These are phyloP conservation scores for Naja naja DNA, from an alignment of 2,113 vertebrate species.

Conservation along the genomic window DNA sequence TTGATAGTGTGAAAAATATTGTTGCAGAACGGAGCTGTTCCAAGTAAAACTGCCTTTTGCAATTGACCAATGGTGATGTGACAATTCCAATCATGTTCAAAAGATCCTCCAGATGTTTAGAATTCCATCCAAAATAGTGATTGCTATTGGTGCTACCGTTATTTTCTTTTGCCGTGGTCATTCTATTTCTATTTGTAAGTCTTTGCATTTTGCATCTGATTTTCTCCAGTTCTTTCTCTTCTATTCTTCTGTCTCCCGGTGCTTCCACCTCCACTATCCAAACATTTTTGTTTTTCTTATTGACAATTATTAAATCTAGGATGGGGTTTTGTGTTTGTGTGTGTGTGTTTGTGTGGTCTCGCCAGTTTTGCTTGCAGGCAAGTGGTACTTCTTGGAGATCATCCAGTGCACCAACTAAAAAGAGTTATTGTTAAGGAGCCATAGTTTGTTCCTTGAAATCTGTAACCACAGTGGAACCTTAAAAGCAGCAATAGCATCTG, in stretches of 20 bases:
- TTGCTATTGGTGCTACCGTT: background rate
- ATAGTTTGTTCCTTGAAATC: background rate
- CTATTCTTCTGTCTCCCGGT: background rate
- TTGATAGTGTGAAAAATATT: background rate
- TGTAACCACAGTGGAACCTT: background rate
- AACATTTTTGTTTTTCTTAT: background rate
- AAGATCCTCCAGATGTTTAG: background rate
- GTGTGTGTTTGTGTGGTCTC: background rate
- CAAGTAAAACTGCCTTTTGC: too few species aligned
- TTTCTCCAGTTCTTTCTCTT: background rate
- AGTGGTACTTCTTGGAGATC: background rate
- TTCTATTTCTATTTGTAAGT: background rate
- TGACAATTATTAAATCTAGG: background rate
- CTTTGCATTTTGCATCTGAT: background rate
- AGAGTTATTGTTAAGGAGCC: background rate
- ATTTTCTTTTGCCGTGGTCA: background rate
- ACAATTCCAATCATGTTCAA: background rate
- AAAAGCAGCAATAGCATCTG: background rate
- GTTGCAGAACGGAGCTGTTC: background rate
- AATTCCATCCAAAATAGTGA: background rate
- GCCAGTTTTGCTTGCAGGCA: background rate
- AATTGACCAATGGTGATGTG: too few species aligned
- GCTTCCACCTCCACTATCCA: background rate
- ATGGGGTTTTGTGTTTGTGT: background rate
- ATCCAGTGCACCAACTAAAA: background rate